These are phyloP conservation scores for Nebria salina DNA, from an alignment of 2,888 invertebrate genomes.

Conservation along the genomic window DNA sequence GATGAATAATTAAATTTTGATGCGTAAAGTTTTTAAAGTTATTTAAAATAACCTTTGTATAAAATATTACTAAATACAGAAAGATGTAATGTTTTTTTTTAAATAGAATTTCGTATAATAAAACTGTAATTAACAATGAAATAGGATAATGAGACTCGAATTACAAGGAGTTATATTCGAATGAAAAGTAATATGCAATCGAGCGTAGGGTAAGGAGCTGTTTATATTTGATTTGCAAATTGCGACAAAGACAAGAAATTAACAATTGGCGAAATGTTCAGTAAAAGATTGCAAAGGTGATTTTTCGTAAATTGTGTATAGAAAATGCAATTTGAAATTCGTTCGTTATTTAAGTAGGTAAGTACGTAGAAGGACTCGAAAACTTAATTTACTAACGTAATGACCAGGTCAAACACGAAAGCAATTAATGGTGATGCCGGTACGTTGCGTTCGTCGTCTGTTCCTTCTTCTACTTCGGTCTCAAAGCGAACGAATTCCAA, in stretches of 20 bases:
- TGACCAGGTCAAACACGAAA: slow-evolving; percentile 45
- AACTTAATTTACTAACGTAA: slow-evolving; percentile 42
- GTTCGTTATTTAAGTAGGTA: slow-evolving; percentile 35
- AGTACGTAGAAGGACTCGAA: slow-evolving; percentile 28
- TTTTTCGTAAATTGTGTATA: slow-evolving; percentile 20
- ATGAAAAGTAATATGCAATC: not conserved
- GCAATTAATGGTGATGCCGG: slow-evolving; percentile 34
- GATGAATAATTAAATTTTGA: not conserved
- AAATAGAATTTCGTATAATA: not conserved
- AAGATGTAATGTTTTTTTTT: no score
- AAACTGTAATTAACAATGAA: not conserved
- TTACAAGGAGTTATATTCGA: not conserved
- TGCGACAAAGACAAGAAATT: not conserved
- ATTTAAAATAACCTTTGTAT: not conserved
- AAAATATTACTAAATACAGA: not conserved
- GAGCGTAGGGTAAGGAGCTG: not conserved
- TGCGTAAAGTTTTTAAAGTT: not conserved
- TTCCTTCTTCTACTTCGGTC: not conserved
- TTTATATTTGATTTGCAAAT: not conserved
- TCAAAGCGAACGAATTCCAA: slow-evolving; percentile 38
- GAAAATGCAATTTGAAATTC: slow-evolving; percentile 37
- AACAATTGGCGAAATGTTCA: not conserved
- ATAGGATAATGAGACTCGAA: not conserved
- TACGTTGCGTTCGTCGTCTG: not conserved
- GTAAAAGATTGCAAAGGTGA: not conserved